Base-by-base conservation (phyloP, 1,140 invertebrate genomes). In the Achroia grisella region DNA sequence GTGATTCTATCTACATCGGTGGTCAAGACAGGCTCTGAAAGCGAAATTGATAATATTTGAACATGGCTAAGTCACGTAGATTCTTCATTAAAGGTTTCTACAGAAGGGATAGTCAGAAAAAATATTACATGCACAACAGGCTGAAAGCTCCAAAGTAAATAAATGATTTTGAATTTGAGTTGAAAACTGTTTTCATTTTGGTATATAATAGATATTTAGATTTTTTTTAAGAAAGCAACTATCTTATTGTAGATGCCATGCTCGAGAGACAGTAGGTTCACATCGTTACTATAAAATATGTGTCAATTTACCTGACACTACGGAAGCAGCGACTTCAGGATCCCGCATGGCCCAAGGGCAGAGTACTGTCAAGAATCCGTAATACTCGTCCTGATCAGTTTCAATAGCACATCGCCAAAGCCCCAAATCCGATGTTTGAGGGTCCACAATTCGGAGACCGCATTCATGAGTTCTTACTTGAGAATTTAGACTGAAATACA, bases 391-490 rank as follows among this genome's bases (percentile, higher is more conserved):
- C 0, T 32, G 15, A 3, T 52, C 62, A 1, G 79, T 75, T 13
- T 77, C 62, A 14, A 83, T 39, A 8, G 52, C 71, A 30, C 79
- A 83, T 1, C 79, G 65, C 79, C 79, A 80, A 4, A 74, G 32
- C 2, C 76, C 76, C 9, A 75, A 45, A 30, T 80, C 72, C 32
- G 13, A 8, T 4, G 23, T 17, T 0, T 44, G 14, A 0, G 74
- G 64, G n/a, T 63, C 48, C 0, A 56, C 71, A 23, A 82, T 67
- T 1, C 62, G 56, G 4, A 82, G 48, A 23, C 57, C 69, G 15
- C 78, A 82, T 12, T 62, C 61, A 23, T 72, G 49, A 2, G 40
- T 44, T 12, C 51, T 39, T 0, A 64, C 30, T 5, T 58, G 56
- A 2, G 63, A 55, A 5, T 53, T 32, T 36, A 59, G 58, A 33